Base-by-base conservation (phyloP, 2,888 invertebrate genomes). In the Microdon myrmicae region DNA sequence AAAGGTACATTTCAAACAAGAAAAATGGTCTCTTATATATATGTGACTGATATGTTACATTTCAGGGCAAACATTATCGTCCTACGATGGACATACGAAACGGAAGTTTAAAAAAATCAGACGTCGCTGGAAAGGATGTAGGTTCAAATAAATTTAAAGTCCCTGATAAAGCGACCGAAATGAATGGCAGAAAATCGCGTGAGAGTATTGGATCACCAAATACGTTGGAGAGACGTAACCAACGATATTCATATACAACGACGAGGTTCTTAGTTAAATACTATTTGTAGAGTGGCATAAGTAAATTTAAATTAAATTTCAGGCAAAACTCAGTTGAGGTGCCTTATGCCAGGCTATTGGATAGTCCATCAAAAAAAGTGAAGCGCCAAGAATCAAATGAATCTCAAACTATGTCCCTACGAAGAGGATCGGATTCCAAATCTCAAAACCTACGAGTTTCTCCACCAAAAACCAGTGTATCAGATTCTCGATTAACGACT, bases 401-500 rank as follows among this genome's bases (percentile, higher is more conserved):
- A 19, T 82, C 82, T 2, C 83, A 75, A 64, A 82, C 83, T 1
- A 68, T 67, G 35, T 1, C 87, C 84, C 79, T 81, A 86, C 29
- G 88, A 86, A 74, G 86, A 79, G 78, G 83, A 9, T 78, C 77
- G 70, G 71, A 81, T 81, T 71, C 76, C 2, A 74, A 72, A 35
- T 66, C 70, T 6, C 72, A 73, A 37, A 69, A 56, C 23, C 37
- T 80, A 22, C 83, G 81, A 34, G 83, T 86, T 3, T 84, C 85
- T n/a, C 76, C 81, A n/a, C 87, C 88, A 0, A 92, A 93, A 73
- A 92, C 91, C 68, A 92, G 92, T 74, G 87, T 89, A 2, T 93
- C 92, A 0, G 94, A 93, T 79, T 92, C 93, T 0, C 90, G 90
- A 76, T 78, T 93, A 55, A 90, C 92, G 1, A 86, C 92, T 1